These are phyloP conservation scores for Chironomus tentans DNA, from an alignment of 2,888 invertebrate genomes.

Conservation along the genomic window DNA sequence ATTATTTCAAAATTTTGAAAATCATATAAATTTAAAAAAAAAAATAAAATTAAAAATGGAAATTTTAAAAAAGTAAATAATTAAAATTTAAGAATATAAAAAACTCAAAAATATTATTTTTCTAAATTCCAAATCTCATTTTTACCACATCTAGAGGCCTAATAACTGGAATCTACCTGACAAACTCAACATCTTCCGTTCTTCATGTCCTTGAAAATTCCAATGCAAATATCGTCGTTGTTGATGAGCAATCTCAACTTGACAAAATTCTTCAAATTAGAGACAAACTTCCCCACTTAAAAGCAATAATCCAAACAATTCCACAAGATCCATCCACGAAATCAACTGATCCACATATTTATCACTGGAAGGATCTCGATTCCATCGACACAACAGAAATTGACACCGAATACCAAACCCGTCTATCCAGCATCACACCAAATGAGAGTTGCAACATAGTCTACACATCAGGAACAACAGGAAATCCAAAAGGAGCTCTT, in stretches of 20 bases:
- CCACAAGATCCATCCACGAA: constrained; percentile 37
- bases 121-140: too few species aligned
- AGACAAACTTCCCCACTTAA: constrained; percentile 59
- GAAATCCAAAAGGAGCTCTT: constrained; percentile 88
- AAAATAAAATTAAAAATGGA: too few species aligned
- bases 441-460: constrained; percentile 82
- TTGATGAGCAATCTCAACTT: constrained; percentile 78
- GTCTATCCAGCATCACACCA: constrained; percentile 58
- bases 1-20: too few species aligned
- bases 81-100: too few species aligned
- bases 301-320: constrained; percentile 57
- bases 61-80: too few species aligned
- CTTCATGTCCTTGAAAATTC: constrained; percentile 65
- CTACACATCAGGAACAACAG: constrained; percentile 82
- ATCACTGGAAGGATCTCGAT: too few species aligned
- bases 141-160: constrained; percentile 60
- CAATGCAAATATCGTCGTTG: constrained; percentile 73
- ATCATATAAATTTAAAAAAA: too few species aligned
- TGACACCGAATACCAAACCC: constrained; percentile 56
- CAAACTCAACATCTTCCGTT: constrained; percentile 81
- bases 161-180: constrained; percentile 82
- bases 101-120: too few species aligned
- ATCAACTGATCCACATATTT: too few species aligned
- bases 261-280: constrained; percentile 69
- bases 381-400: constrained; percentile 33